Evolutionary conservation across 2,113 vertebrate species (phyloP), one percentile per base, ranked within the genome.

Genomic region (Xenotilapia flavipinnis): DNA sequence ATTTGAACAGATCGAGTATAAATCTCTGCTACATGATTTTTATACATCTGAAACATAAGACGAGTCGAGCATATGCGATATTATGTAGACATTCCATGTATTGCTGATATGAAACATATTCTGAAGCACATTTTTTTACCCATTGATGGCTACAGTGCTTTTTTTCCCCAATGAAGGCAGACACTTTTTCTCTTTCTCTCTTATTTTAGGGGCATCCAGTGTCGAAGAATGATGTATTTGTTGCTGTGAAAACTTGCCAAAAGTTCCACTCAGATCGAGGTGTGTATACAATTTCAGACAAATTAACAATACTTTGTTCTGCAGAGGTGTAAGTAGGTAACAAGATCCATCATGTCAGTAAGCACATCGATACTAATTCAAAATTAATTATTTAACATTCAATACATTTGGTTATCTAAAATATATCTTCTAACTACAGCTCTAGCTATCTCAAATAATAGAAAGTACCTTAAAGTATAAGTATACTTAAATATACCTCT

Each of bases 171-270:
- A n/a, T 49, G 26, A 77, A 49, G 7, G 13, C 12, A 45, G 31
- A 80, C 12, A 3, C 21, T 58, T 7, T 55, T 31, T 54, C 55
- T 45, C 33, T 80, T 68, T 23, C 70, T 93, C 11, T 82, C 2
- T 19, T 26, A 11, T 79, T 28, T 21, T 47, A 98, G 98, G 97
- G 96, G 87, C 92, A 95, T 62, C 96, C 97, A 56, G 95, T 98
- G 91, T 95, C 95, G 26, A 97, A 96, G 77, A 95, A 96, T 55
- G 95, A 98, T 53, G 45, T 99, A 73, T 99, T 98, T 97, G 97
- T 99, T 93, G 98, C 97, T 86, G 97, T 99, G 68, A 98, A 99
- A 97, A 99, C 98, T 3, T 99, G 98, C 94, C 95, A 90, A 88
- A 98, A 96, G 91, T 99, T 98, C 96, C 98, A 99, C 85, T 92